phyloP scores from a whole-genome alignment of 2,888 invertebrate genomes.

The Chrysolina oricalcia region DNA sequence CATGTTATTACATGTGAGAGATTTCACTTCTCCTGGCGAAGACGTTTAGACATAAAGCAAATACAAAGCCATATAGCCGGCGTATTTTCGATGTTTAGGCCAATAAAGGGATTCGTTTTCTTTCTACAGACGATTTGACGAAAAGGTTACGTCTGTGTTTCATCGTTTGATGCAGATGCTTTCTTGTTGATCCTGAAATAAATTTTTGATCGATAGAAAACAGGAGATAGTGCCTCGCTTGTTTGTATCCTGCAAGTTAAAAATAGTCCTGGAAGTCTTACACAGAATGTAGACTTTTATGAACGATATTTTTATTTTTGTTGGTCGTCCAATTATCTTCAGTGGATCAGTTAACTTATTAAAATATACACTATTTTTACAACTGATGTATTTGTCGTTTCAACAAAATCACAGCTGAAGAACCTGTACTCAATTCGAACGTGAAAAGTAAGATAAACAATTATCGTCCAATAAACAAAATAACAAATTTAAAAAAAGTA shows the following conservation, averaged over 20 bases:
- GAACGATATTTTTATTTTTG: no score
- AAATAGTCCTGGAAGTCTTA: background rate
- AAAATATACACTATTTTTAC: no score
- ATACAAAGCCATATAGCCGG: constrained; percentile 28
- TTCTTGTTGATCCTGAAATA: constrained; percentile 14
- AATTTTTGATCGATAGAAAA: background rate
- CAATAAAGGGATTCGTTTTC: constrained; percentile 28
- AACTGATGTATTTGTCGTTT: no score
- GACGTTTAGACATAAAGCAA: constrained; percentile 31
- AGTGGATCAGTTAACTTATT: background rate
- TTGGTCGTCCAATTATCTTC: no score
- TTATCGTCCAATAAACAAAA: no score
- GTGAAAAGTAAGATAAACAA: no score
- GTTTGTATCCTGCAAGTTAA: background rate
- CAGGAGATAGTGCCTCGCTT: background rate
- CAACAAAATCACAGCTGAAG: no score
- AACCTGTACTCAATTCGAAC: no score
- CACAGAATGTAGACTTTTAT: background rate
- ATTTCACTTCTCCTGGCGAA: constrained; percentile 35
- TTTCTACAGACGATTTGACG: constrained; percentile 7
- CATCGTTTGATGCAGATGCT: background rate
- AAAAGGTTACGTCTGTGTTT: constrained; percentile 15
- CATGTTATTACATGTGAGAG: constrained; percentile 38
- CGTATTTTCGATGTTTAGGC: constrained; percentile 15
- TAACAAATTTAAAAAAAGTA: no score